Evolutionary conservation across 2,888 invertebrate species (phyloP), one percentile per base, ranked within the genome.

Genomic region (Euclidia mi): DNA sequence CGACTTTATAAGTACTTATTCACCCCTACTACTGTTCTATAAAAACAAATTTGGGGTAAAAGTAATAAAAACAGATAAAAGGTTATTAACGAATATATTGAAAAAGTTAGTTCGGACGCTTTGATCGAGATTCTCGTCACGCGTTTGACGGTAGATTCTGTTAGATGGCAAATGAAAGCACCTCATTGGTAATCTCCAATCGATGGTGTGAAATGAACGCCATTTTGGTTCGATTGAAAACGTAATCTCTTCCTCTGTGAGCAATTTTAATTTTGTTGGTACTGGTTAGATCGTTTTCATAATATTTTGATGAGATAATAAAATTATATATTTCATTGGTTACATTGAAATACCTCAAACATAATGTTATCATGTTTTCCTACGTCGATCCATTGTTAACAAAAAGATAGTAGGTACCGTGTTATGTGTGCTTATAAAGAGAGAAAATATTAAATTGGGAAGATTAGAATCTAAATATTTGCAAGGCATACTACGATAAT

Each of bases 1-100:
- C 58, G 76, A 82, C 76, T 84, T 76, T 75, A 77, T 82, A 83
- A 83, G 78, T 78, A 78, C 79, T 81, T 76, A 79, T 78, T 79
- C 79, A 74, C 59, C 65, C 62, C 62, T 69, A 55, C 69, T 70
- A 73, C 65, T 76, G 76, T 73, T 62, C 62, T 64, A 60, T 49
- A 72, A 71, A 83, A 83, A 75, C 76, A 78, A 84, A 81, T 82
- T 78, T 66, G 57, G 72, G 66, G 48, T 69, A 49, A 82, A 80
- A 63, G 78, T 75, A 73, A 78, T 81, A 81, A 82, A 76, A 76
- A 66, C 59, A 66, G 57, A 76, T 66, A 76, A 75, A 76, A 73
- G 51, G 62, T 35, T 68, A 68, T 64, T 69, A 61, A 64, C 65
- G 61, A 74, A 69, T 76, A 65, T 68, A 74, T 76, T 71, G 77